Evolutionary conservation across 2,113 vertebrate species (phyloP), one percentile per base, ranked within the genome.

Genomic region (Pygoscelis antarcticus): DNA sequence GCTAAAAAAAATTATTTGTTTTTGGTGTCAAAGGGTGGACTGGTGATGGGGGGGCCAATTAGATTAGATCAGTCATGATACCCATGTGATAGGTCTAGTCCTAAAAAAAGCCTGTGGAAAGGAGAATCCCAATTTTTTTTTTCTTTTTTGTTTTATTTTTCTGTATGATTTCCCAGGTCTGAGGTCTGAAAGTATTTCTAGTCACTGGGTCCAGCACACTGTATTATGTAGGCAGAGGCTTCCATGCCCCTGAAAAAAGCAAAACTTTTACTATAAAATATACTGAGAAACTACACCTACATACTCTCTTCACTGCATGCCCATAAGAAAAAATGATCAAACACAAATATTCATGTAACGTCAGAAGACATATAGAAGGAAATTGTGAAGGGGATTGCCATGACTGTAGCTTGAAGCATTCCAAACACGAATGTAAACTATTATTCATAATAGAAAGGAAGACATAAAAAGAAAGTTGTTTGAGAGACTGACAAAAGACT

Each of bases 361-460:
- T 51, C 30, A 93, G 80, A 91, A 94, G 75, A 92, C 22, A 57
- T 1, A 72, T 1, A 72, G 74, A 80, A 82, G 9, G 29, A 88
- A 94, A 89, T 94, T 88, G 16, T 93, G 77, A 92, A 93, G 82
- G 66, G 46, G 29, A 52, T 91, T 95, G 19, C 32, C 32, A 61
- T 83, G 60, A 70, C 13, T 95, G 46, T 70, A 91, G 87, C n/a
- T 95, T 93, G 57, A 91, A 87, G 55, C 34, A 71, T 79, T 76
- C 46, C 32, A 75, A 79, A 94, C 57, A 91, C 20, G 84, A 76
- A 49, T 85, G 40, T 76, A 93, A 97, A 94, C 80, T 94, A 68
- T 95, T 98, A 96, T 90, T 95, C 89, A 95, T 38, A 75, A 90
- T 49, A 89, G 71, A 92, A 96, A 84, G 51, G 36, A 91, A 94